Base-by-base conservation (phyloP, 2,113 vertebrate genomes). In the Himantopus leucocephalus region DNA sequence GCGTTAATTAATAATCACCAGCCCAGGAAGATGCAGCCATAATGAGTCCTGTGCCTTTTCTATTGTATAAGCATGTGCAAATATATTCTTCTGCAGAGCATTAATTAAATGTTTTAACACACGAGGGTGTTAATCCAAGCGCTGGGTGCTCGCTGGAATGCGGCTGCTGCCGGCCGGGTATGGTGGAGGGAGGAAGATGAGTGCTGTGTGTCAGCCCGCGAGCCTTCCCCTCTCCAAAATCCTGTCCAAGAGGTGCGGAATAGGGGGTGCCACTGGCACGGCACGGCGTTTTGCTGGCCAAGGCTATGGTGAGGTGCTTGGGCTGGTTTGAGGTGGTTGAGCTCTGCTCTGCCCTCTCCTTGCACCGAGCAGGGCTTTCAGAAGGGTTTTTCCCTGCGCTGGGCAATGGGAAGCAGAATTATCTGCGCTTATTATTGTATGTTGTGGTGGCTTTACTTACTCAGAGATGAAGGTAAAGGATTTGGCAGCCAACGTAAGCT, bases 1-100 rank as follows among this genome's bases (percentile, higher is more conserved):
- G 82, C 1, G 2, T 87, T 97, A 96, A 96, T 97, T 96, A 95
- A 96, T 84, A 94, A 94, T 93, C 96, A 93, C 56, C 55, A 30
- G 89, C 89, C 89, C 76, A 60, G 85, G 96, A 92, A 95, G 90
- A 82, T 16, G 59, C 64, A 86, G 78, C 79, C 2, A 0, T 82
- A 72, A 86, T 27, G 81, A 94, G 80, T 32, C 43, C 56, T 55
- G 77, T 60, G 80, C 87, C n/a, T 86, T 60, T 84, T 9, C 78
- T 71, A 12, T 86, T 71, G 45, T 71, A 15, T 15, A 66, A 90
- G 72, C 43, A 9, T 52, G 74, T 80, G 86, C 92, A 92, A 72
- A 75, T 66, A 32, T 19, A 52, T 83, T 79, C 88, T 45, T 63
- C 41, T 39, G 45, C 66, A 35, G 84, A 73, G 74, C 75, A n/a